phyloP scores from a whole-genome alignment of 2,888 invertebrate species.

The Drosophila neonasuta region DNA sequence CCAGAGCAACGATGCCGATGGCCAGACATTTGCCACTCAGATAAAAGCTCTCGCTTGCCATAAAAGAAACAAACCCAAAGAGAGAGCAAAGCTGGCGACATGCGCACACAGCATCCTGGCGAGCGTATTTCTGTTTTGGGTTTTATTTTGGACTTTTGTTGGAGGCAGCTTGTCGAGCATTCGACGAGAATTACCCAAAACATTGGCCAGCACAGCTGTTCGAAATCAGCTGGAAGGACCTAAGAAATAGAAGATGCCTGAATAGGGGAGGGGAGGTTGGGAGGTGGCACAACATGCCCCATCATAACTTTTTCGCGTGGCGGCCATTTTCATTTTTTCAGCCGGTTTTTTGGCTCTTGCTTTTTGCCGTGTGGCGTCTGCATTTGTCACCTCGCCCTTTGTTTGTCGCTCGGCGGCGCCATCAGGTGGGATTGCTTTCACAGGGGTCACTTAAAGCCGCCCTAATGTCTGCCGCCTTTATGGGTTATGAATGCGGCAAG shows the following conservation, averaged over 20 bases:
- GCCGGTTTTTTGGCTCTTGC: slow-evolving; percentile 16
- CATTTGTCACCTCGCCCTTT: slow-evolving; percentile 22
- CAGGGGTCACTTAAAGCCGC: slow-evolving; percentile 43
- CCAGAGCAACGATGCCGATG: slow-evolving; percentile 15
- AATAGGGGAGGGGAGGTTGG: not conserved
- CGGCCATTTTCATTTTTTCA: slow-evolving; percentile 47
- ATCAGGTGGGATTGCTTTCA: slow-evolving; percentile 23
- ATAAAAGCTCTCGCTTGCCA: slow-evolving; percentile 63
- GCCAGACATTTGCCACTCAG: slow-evolving; percentile 48
- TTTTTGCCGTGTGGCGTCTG: slow-evolving; percentile 25
- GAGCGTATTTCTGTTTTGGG: slow-evolving; percentile 54
- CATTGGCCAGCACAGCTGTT: slow-evolving; percentile 66
- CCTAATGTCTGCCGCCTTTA: slow-evolving; percentile 67
- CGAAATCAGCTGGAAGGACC: slow-evolving; percentile 56
- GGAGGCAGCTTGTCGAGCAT: slow-evolving; percentile 17
- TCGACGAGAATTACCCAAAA: slow-evolving; percentile 62
- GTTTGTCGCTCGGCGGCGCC: slow-evolving; percentile 2
- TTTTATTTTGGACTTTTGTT: slow-evolving; percentile 46
- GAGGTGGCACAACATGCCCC: not conserved
- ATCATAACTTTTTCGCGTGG: slow-evolving; percentile 53
- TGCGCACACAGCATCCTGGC: slow-evolving; percentile 69
- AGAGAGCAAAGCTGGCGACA: slow-evolving; percentile 9
- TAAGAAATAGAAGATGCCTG: not conserved
- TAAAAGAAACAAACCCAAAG: slow-evolving; percentile 41
- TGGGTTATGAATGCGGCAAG: slow-evolving; percentile 45